Percentiles rank a stretch among this genome's conserved stretches.
These are phyloP conservation scores for Acanthisitta chloris DNA, from an alignment of 2,113 vertebrate species.

Conservation along the genomic window DNA sequence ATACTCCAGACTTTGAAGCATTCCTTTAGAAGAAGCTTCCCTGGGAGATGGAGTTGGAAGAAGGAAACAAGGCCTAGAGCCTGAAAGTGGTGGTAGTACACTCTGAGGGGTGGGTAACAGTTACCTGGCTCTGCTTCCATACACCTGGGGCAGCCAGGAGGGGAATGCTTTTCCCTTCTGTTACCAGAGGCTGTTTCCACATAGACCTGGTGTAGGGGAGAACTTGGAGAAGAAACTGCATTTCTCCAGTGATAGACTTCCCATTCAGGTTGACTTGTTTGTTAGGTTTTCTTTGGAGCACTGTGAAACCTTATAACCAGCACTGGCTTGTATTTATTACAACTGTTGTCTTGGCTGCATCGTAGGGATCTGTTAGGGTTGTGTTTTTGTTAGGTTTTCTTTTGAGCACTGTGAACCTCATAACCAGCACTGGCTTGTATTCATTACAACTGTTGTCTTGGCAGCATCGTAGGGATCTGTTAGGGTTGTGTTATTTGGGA, in stretches of 20 bases:
- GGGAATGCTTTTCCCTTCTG: neutral
- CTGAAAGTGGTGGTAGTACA: neutral
- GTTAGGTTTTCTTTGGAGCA: neutral
- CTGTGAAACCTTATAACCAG: neutral
- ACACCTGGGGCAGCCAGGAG: neutral
- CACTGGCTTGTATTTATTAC: neutral
- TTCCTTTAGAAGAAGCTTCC: neutral
- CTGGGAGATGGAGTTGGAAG: neutral
- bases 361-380: neutral
- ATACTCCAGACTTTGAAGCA: neutral
- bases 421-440: neutral
- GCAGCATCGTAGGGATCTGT: neutral
- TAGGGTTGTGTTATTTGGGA: neutral
- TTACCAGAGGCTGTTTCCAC: neutral
- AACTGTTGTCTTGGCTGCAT: neutral
- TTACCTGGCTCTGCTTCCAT: neutral
- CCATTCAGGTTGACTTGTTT: neutral
- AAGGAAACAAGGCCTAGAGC: neutral
- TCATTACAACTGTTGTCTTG: neutral
- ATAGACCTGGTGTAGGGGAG: neutral
- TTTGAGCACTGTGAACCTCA: neutral
- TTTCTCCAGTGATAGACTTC: neutral
- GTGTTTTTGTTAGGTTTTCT: neutral
- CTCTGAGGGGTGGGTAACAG: accelerated
- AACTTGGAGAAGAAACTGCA: neutral